These are phyloP conservation scores for Saxicola maurus DNA, from an alignment of 2,797 vertebrate species.

Conservation along the genomic window DNA sequence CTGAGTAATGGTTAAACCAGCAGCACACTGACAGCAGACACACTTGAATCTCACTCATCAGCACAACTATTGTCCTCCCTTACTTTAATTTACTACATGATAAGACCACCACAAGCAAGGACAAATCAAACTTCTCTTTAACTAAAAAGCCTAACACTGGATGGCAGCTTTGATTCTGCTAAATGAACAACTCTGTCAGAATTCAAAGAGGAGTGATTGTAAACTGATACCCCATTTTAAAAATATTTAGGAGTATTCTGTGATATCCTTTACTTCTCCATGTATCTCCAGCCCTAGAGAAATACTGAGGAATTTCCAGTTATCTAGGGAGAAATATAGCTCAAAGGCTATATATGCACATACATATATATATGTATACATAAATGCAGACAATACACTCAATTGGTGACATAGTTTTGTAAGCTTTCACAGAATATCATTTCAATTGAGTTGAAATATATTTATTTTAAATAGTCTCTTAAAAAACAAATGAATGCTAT, in stretches of 20 bases:
- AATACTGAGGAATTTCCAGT: neutral
- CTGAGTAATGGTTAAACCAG: neutral
- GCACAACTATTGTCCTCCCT: neutral
- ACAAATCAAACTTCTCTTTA: neutral
- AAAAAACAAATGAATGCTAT: slow-evolving; percentile 57
- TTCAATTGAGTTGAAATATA: neutral
- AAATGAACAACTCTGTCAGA: neutral
- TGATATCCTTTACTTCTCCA: neutral
- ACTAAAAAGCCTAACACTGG: neutral
- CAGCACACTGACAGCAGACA: neutral
- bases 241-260: neutral
- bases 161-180: neutral
- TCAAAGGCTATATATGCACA: neutral
- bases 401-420: neutral
- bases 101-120: neutral
- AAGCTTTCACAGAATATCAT: neutral
- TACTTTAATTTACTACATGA: neutral
- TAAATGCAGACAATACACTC: neutral
- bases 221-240: neutral
- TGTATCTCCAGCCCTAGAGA: neutral
- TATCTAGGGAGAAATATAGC: neutral
- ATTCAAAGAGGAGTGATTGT: neutral
- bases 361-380: neutral
- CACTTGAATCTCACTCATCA: neutral
- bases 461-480: neutral